Evolutionary conservation across 2,888 invertebrate species (phyloP).

Genomic region (Spisula subtruncata): DNA sequence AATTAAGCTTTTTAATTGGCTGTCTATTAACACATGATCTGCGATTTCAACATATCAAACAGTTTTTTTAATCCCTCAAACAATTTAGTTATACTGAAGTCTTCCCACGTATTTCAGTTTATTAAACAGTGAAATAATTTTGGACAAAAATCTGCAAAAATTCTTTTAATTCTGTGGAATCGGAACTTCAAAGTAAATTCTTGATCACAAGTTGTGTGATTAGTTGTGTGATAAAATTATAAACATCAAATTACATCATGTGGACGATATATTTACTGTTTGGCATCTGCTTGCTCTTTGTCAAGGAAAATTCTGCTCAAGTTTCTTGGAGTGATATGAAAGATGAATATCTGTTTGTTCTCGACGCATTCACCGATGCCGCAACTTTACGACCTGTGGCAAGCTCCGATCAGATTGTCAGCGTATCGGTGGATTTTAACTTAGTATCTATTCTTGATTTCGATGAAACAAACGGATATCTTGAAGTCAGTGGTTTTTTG

Average conservation of each 20-base stretch:
- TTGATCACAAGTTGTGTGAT: no score
- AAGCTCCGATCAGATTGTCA: conserved; percentile 26
- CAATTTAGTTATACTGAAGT: no score
- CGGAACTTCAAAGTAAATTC: no score
- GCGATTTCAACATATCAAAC: no score
- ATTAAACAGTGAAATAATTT: no score
- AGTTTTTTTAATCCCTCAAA: no score
- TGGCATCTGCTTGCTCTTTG: background rate
- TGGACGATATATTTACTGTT: background rate
- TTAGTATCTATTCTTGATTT: conserved; percentile 64
- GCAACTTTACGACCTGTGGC: conserved; percentile 53
- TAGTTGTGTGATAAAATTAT: no score
- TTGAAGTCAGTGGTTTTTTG: conserved; percentile 68
- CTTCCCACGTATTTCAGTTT: no score
- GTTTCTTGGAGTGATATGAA: conserved; percentile 4
- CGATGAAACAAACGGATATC: conserved; percentile 64
- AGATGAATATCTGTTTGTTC: background rate
- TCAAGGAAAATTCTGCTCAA: background rate
- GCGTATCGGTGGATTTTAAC: conserved; percentile 54
- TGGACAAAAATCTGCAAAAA: no score
- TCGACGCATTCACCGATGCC: background rate
- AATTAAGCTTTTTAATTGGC: no score
- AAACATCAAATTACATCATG: background rate
- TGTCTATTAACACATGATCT: no score
- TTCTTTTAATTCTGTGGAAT: no score